Conservation (phyloP, 1,140 invertebrate species). For the Pararge aegeria region DNA sequence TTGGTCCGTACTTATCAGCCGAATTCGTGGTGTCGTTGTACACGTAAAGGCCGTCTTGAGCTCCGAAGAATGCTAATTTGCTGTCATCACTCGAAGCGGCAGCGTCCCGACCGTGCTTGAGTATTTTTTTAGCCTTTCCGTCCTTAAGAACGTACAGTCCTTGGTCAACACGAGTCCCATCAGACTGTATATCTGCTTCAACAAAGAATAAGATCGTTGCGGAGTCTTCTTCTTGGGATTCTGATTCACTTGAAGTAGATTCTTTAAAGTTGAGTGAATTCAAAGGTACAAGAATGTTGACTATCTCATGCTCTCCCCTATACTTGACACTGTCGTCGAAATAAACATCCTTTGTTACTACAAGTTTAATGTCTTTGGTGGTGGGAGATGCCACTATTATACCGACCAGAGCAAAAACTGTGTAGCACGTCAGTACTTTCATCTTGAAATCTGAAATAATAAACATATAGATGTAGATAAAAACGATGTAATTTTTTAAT, state of each 20-base stretch:
- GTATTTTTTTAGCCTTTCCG: conserved; percentile 39
- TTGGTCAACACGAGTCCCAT: conserved; percentile 41
- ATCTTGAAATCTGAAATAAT: conserved; percentile 31
- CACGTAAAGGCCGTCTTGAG: conserved; percentile 50
- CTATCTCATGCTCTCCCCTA: conserved; percentile 48
- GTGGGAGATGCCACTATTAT: conserved; percentile 33
- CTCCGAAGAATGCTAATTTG: conserved; percentile 47
- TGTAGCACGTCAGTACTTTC: conserved; percentile 11
- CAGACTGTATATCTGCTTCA: conserved; percentile 41
- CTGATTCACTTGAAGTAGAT: conserved; percentile 14
- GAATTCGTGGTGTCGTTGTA: conserved; percentile 38
- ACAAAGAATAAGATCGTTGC: conserved; percentile 44
- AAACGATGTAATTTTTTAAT: background rate
- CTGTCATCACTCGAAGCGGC: conserved; percentile 42
- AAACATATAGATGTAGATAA: no score
- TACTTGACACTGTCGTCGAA: conserved; percentile 37
- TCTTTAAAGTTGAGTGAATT: conserved; percentile 54
- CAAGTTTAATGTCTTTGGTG: conserved; percentile 31
- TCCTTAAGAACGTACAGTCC: conserved; percentile 46
- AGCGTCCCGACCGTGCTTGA: conserved; percentile 49
- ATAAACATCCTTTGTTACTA: conserved; percentile 41
- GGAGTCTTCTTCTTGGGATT: conserved; percentile 15
- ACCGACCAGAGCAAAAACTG: conserved; percentile 17
- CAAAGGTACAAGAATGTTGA: conserved; percentile 49
- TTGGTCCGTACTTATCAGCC: conserved; percentile 53